These are phyloP conservation scores for Tragelaphus scriptus DNA, from an alignment of 2,113 vertebrate species.

Conservation along the genomic window DNA sequence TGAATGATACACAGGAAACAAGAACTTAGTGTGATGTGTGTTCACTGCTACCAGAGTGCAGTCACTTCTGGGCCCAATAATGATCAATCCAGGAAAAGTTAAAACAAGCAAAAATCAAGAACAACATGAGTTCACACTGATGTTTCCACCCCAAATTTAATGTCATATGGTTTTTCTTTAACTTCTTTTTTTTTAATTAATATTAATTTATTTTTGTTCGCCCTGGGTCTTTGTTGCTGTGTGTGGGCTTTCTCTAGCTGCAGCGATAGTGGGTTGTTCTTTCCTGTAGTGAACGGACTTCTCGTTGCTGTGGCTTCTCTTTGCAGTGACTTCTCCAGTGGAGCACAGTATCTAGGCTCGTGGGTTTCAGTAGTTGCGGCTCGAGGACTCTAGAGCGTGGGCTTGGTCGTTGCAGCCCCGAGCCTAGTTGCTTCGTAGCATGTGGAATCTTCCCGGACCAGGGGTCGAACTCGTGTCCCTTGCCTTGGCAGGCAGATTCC, in stretches of 20 bases:
- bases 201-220: background rate
- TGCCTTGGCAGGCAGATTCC: background rate
- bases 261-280: background rate
- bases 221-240: background rate
- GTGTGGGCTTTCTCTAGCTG: background rate
- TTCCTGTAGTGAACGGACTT: background rate
- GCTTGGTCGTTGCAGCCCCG: fast-evolving
- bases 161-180: background rate
- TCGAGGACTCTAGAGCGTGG: background rate
- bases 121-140: background rate
- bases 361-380: background rate
- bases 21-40: background rate
- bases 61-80: background rate
- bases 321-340: background rate
- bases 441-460: background rate
- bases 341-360: background rate
- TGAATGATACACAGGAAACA: background rate
- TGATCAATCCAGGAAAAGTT: background rate
- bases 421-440: fast-evolving
- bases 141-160: background rate
- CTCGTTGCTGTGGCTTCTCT: background rate
- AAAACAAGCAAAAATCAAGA: background rate
- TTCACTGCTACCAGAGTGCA: background rate
- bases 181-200: background rate
- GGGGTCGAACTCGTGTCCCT: background rate